Evolutionary conservation across 2,888 invertebrate species (phyloP), one percentile per base, ranked within the genome.

Genomic region (Alloplasta piceator): DNA sequence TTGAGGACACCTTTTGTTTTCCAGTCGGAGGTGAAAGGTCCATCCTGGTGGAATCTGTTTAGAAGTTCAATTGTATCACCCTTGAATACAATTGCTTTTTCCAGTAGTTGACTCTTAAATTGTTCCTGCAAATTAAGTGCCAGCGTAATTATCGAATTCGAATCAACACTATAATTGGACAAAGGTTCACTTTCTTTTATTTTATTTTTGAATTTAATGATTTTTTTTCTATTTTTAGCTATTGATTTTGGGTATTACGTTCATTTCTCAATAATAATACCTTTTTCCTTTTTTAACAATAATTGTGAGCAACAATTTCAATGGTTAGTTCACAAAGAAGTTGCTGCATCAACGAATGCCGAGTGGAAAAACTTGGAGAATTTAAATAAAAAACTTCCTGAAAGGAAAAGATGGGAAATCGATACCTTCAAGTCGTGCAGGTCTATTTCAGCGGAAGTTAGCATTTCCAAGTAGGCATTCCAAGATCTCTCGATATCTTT

Each of bases 361-460:
- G n/a, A n/a, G n/a, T n/a, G n/a, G n/a, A n/a, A n/a, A n/a, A n/a
- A n/a, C n/a, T n/a, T n/a, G n/a, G n/a, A n/a, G n/a, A n/a, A n/a
- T n/a, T n/a, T n/a, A n/a, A n/a, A n/a, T n/a, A n/a, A n/a, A n/a
- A n/a, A n/a, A n/a, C n/a, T n/a, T 41, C 1, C 5, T 56, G 3
- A 14, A 64, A 14, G 9, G 50, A 43, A 61, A 10, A 50, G 14
- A 43, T 43, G 9, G 7, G 26, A 52, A 48, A 50, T n/a, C 6
- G 7, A 41, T 89, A 94, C 95, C 93, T 96, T 96, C 78, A 96
- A 95, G 79, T 94, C 94, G 85, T 95, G 95, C 12, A 98, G 92
- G 93, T 95, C 94, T 86, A 95, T 95, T 85, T 97, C 96, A 0
- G 96, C 95, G 83, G 96, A 95, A 71, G 94, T 94, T 9, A 98